Evolutionary conservation across 2,797 vertebrate species (phyloP).

Genomic region (Nyctibius grandis): DNA sequence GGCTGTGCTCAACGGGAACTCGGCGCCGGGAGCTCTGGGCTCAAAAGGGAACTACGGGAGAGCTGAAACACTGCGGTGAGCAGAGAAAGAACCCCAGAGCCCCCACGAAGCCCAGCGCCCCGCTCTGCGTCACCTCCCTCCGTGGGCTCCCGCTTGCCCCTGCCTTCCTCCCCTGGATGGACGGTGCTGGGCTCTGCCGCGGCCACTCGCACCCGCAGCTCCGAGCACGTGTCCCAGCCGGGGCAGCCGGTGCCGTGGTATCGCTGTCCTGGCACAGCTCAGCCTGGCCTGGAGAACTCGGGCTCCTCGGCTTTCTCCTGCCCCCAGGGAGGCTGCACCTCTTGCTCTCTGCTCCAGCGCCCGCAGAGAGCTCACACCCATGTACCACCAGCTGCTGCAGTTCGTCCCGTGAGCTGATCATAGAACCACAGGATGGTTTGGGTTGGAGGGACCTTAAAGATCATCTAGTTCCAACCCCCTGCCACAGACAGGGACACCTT

Average conservation of each 20-base stretch:
- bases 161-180: background rate
- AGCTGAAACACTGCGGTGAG: background rate
- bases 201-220: rapidly evolving
- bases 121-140: no score
- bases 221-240: rapidly evolving
- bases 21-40: rapidly evolving
- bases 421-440: no score
- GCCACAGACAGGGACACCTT: no score
- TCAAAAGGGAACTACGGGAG: background rate
- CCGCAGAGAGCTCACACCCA: background rate
- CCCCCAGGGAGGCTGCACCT: rapidly evolving
- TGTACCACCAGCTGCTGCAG: no score
- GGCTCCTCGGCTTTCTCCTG: background rate
- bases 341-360: background rate
- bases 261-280: background rate
- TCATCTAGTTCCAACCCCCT: no score
- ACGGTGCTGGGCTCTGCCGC: background rate
- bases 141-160: rapidly evolving
- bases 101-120: rapidly evolving
- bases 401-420: no score
- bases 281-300: no score
- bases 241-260: rapidly evolving
- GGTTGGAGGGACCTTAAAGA: no score
- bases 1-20: background rate
- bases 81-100: background rate